Evolutionary conservation across 2,797 vertebrate genomes (phyloP), one percentile per base, ranked within the genome.

Genomic region (Fundulus diaphanus): DNA sequence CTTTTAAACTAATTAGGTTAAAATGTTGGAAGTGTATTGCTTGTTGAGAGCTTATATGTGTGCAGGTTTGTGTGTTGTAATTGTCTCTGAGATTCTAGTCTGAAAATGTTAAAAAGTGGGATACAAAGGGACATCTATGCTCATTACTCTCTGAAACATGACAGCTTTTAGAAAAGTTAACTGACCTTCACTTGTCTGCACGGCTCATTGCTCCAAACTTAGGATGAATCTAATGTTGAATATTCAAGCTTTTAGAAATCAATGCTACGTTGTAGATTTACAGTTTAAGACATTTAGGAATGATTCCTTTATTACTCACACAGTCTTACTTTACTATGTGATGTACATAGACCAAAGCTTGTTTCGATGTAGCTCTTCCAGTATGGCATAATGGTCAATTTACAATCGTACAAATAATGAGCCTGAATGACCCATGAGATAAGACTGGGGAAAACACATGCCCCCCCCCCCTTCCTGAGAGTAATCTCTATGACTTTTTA

Each of bases 361-460:
- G 40, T 57, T 68, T 29, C 0, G 0, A 16, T 67, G 48, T 79
- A 7, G 5, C 16, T 33, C 3, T 46, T 77, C 54, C 57, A 54
- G 27, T 33, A 3, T 1, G 31, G 46, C 68, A 57, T 29, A 2
- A 18, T 27, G 29, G 6, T 57, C 54, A 29, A 57, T n/a, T 57
- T 72, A 73, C 13, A 74, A 70, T 49, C 31, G 18, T 2, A 63
- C 48, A 42, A 2, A 24, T 13, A 0, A 1, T 59, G 42, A 79
- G 68, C 52, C 46, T 66, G 31, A 2, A 12, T 35, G 27, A 71
- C 44, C 35, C 29, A 74, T 68, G 24, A 42, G 37, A 57, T 24
- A 73, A 83, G 80, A 27, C 20, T 35, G 37, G 7, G 0, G 16
- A 68, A 81, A 80, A 61, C 35, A 52, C 33, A 52, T 68, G 54